Conservation (phyloP, 2,113 vertebrate genomes). For the Zingel zingel region DNA sequence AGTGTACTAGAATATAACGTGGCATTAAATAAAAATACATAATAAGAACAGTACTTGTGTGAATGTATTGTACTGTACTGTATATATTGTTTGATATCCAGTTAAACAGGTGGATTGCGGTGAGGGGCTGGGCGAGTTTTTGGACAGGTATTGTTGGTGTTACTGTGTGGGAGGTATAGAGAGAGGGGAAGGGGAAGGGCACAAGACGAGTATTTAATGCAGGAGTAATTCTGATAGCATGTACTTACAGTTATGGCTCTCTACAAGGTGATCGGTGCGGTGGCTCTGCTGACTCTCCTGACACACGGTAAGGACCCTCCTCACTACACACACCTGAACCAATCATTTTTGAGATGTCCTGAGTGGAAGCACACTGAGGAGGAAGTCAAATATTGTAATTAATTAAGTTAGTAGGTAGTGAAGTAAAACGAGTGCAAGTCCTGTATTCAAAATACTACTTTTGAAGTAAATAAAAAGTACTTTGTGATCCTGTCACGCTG, state of each 20-base stretch:
- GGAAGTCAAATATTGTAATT: not conserved
- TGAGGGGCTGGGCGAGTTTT: not conserved
- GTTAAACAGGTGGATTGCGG: too few relatives aligned
- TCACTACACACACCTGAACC: not conserved
- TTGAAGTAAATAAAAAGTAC: too few relatives aligned
- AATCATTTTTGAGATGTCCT: not conserved
- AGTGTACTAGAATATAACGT: too few relatives aligned
- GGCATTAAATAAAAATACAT: too few relatives aligned
- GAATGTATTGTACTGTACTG: too few relatives aligned
- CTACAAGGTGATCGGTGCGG: slow-evolving; percentile 19
- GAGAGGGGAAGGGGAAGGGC: too few relatives aligned
- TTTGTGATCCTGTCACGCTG: too few relatives aligned
- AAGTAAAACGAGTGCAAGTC: not conserved
- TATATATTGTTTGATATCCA: too few relatives aligned
- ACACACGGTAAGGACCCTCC: slow-evolving; percentile 23
- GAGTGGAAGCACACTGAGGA: too few relatives aligned
- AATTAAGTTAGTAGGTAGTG: not conserved
- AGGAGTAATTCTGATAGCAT: rapidly evolving
- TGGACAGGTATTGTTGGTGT: not conserved
- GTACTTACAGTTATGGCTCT: slow-evolving; percentile 20
- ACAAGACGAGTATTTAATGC: too few relatives aligned
- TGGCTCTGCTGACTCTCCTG: slow-evolving; percentile 43
- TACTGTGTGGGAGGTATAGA: too few relatives aligned
- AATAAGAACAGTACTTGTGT: too few relatives aligned
- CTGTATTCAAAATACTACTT: not conserved